Evolutionary conservation across 2,888 invertebrate genomes (phyloP).

Genomic region (Caenorhabditis panamensis): DNA sequence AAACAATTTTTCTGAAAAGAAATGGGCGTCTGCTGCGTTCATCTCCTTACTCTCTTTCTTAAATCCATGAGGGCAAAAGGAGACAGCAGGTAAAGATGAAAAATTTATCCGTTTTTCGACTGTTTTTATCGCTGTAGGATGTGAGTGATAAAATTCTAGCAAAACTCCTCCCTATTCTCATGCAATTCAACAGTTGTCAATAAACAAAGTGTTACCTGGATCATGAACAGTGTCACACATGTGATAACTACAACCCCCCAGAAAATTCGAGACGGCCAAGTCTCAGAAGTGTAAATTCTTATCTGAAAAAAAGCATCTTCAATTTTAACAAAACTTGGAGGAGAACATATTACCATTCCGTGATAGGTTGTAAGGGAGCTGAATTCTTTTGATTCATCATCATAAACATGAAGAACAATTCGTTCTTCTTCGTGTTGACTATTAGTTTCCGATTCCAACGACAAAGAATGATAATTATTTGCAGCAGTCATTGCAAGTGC

Average conservation of each 20-base stretch:
- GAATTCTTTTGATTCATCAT: constrained; percentile 72
- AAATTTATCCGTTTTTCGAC: constrained; percentile 16
- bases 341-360: constrained; percentile 74
- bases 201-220: constrained; percentile 58
- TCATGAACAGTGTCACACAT: constrained; percentile 73
- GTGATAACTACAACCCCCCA: constrained; percentile 74
- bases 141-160: constrained; percentile 61
- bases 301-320: constrained; percentile 41
- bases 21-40: too few relatives aligned
- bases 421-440: constrained; percentile 50
- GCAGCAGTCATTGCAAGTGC: too few relatives aligned
- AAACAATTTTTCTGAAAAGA: too few relatives aligned
- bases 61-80: constrained; percentile 58
- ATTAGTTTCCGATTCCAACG: too few relatives aligned
- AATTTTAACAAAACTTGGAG: too few relatives aligned
- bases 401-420: constrained; percentile 72
- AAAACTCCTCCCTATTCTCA: constrained; percentile 56
- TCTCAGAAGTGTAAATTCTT: constrained; percentile 73
- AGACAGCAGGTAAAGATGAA: constrained; percentile 47
- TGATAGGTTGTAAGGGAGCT: constrained; percentile 73
- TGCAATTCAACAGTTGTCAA: not conserved
- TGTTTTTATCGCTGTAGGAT: constrained; percentile 61
- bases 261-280: constrained; percentile 74
- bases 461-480: too few relatives aligned
- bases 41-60: constrained; percentile 19